Base-by-base conservation (phyloP, 2,888 invertebrate species). In the Salpingus planirostris region DNA sequence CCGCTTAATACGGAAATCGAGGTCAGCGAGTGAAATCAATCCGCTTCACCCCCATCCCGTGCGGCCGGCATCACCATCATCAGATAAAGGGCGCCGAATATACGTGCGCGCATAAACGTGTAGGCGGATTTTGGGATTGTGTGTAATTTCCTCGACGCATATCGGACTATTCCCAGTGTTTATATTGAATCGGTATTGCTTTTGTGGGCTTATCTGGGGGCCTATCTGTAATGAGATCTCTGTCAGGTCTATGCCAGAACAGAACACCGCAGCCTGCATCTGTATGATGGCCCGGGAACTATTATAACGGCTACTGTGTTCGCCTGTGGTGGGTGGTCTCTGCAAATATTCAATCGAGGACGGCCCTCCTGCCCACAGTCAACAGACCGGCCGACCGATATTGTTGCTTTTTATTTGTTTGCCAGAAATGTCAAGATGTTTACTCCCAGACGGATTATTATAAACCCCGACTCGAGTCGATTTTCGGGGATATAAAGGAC, bases 221-320 rank as follows among this genome's bases (percentile, higher is more conserved):
- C 54, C 59, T 64, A 64, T 64, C 64, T 62, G 62, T 65, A 65
- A 65, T 65, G 65, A 65, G 63, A 65, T 65, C 65, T 64, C 54
- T 59, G 58, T 52, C 55, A 55, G 55, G 43, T 49, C 51, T 51
- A 36, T 24, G 26, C 26, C 36, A 31, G 31, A 38, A 22, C 36
- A 31, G 31, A 38, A 32, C 30, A 39, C 36, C 38, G 23, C 31
- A 36, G 34, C 31, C 11, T n/a, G n/a, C n/a, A n/a, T n/a, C 36
- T 40, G 36, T 37, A 40, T 40, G 32, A n/a, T n/a, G n/a, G n/a
- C n/a, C n/a, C n/a, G n/a, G n/a, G n/a, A n/a, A n/a, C n/a, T n/a
- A n/a, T n/a, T n/a, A n/a, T n/a, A n/a, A n/a, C 34, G 36, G 39
- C 41, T 39, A 42, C 36, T 28, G 30, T 36, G 36, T 35, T 36